These are phyloP conservation scores for Linyphia triangularis DNA, from an alignment of 2,888 invertebrate species.

Conservation along the genomic window DNA sequence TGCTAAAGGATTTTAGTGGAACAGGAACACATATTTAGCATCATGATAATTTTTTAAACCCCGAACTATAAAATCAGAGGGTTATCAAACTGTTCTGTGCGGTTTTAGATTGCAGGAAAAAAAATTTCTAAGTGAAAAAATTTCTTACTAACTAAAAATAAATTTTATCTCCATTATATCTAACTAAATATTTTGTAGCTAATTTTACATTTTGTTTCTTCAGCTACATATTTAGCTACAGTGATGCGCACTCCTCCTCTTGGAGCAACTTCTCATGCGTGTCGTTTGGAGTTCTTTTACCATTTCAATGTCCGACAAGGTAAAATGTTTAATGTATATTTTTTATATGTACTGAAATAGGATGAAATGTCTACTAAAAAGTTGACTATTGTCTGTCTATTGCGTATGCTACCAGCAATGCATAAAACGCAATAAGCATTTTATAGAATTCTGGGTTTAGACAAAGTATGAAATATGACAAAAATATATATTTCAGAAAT, in stretches of 20 bases:
- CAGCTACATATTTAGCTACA: constrained; percentile 14
- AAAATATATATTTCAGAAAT: neutral
- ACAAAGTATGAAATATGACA: neutral
- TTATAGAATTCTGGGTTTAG: neutral
- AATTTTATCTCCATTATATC: neutral
- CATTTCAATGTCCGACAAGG: constrained; percentile 59
- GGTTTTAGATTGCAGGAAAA: too few relatives aligned
- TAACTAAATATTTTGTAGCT: too few relatives aligned
- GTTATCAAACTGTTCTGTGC: too few relatives aligned
- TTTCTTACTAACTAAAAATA: neutral
- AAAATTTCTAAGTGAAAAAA: neutral
- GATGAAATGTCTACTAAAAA: too few relatives aligned
- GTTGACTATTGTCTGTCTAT: too few relatives aligned
- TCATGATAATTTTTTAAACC: too few relatives aligned
- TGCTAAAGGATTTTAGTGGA: too few relatives aligned
- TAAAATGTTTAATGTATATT: too few relatives aligned
- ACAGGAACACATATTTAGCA: too few relatives aligned
- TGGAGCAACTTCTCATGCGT: constrained; percentile 46
- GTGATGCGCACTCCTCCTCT: constrained; percentile 59
- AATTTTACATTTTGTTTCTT: neutral
- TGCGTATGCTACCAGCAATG: too few relatives aligned
- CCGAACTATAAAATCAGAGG: too few relatives aligned
- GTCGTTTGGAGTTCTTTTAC: constrained; percentile 64
- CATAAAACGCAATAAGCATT: neutral
- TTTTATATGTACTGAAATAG: too few relatives aligned